Conservation (phyloP, 2,888 invertebrate genomes). For the Pseudanteris insignis region DNA sequence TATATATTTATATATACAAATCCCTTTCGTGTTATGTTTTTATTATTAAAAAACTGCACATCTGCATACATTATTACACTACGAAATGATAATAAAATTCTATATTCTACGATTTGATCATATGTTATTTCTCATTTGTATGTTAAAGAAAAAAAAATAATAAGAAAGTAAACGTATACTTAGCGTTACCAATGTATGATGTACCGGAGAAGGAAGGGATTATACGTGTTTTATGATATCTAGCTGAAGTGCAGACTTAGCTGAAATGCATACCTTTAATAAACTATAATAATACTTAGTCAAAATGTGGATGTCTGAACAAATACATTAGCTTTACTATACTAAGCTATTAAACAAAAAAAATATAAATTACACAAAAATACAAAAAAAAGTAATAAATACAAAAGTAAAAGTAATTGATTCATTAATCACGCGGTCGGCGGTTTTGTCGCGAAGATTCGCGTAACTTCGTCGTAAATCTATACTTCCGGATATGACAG, state of each 20-base stretch:
- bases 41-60: conserved; percentile 52
- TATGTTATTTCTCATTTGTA: conserved; percentile 58
- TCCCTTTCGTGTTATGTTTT: conserved; percentile 18
- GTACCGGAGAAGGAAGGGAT: conserved; percentile 63
- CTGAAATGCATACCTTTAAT: conserved; percentile 66
- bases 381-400: conserved; percentile 46
- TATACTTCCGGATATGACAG: conserved; percentile 66
- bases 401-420: conserved; percentile 45
- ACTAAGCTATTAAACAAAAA: conserved; percentile 64
- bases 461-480: conserved; percentile 56
- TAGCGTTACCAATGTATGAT: conserved; percentile 67
- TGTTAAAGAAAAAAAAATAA: conserved; percentile 55
- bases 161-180: conserved; percentile 60
- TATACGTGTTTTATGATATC: conserved; percentile 67
- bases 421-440: conserved; percentile 50
- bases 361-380: conserved; percentile 39
- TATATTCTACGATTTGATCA: conserved; percentile 56
- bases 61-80: conserved; percentile 56
- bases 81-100: conserved; percentile 58
- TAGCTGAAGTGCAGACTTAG: conserved; percentile 67
- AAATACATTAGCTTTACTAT: conserved; percentile 67
- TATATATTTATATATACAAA: too few relatives aligned
- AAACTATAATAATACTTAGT: conserved; percentile 66
- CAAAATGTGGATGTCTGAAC: conserved; percentile 67
- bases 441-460: conserved; percentile 55